Percentiles rank a stretch among this genome's conserved stretches.
Evolutionary conservation across 1,140 invertebrate species (phyloP).

Genomic region (Cataglyphis hispanica): DNA sequence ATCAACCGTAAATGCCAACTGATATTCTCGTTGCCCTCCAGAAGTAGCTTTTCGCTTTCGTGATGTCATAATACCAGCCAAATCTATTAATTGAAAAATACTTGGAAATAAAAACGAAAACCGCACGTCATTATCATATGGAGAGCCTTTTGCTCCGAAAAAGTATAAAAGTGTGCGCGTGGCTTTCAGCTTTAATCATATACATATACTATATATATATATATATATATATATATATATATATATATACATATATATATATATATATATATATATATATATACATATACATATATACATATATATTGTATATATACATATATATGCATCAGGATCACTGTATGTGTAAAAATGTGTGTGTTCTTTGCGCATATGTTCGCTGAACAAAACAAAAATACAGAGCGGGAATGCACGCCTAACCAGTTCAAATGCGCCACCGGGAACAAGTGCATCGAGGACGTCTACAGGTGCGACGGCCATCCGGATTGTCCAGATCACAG

Average conservation of each 20-base stretch:
- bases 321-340: slow-evolving; percentile 36
- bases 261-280: slow-evolving; percentile 29
- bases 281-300: background rate
- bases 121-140: background rate
- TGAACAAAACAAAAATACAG: slow-evolving; percentile 81
- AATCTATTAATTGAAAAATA: slow-evolving; percentile 33
- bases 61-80: slow-evolving; percentile 43
- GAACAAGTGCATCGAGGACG: slow-evolving; percentile 86
- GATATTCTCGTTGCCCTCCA: slow-evolving; percentile 60
- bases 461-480: slow-evolving; percentile 89
- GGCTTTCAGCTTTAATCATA: slow-evolving; percentile 38
- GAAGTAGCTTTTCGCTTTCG: slow-evolving; percentile 68
- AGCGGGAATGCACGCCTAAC: slow-evolving; percentile 84
- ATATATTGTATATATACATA: slow-evolving; percentile 24
- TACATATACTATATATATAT: too few species aligned
- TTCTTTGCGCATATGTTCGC: slow-evolving; percentile 82
- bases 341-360: slow-evolving; percentile 72
- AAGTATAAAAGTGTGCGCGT: background rate
- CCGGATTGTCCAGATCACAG: slow-evolving; percentile 91
- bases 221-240: background rate
- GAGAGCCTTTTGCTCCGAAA: background rate
- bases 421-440: slow-evolving; percentile 87
- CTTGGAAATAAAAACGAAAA: background rate
- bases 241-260: too few species aligned
- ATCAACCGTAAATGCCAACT: background rate